phyloP scores from a whole-genome alignment of 2,888 invertebrate genomes.

The Ditylenchus weischeri region DNA sequence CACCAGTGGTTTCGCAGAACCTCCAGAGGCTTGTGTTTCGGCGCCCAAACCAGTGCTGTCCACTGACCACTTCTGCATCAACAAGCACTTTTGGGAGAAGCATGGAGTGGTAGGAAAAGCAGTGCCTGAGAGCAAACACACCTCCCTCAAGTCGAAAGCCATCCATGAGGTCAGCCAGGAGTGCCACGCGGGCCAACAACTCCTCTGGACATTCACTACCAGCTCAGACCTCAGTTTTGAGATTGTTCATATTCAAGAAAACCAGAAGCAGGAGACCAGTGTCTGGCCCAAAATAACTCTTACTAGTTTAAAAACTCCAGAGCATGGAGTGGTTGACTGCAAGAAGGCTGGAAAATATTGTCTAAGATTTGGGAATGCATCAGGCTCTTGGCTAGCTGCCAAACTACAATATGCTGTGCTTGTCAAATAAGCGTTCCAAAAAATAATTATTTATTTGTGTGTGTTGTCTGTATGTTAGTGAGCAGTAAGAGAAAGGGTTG shows the following conservation, averaged over 20 bases:
- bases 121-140: conserved; percentile 29
- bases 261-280: conserved; percentile 29
- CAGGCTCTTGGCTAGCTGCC: background rate
- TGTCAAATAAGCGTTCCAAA: background rate
- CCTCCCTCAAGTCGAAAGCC: conserved; percentile 32
- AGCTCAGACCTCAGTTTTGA: conserved; percentile 52
- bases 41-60: conserved; percentile 19
- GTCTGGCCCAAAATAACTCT: conserved; percentile 52
- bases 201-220: conserved; percentile 49
- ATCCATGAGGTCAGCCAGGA: conserved; percentile 25
- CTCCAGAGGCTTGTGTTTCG: conserved; percentile 35
- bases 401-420: background rate
- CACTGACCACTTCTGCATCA: conserved; percentile 22
- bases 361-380: conserved; percentile 45
- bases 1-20: conserved; percentile 43
- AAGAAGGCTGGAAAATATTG: conserved; percentile 42
- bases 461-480: no score
- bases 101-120: conserved; percentile 23
- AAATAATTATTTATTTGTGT: background rate
- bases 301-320: conserved; percentile 47
- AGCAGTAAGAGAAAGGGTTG: no score
- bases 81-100: conserved; percentile 29
- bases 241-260: conserved; percentile 37
- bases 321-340: conserved; percentile 38
- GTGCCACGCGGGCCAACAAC: conserved; percentile 32